Percentiles rank a stretch among this genome's conserved stretches.
These are phyloP conservation scores for Axea sp. DNA, from an alignment of 2,888 invertebrate species.

Conservation along the genomic window DNA sequence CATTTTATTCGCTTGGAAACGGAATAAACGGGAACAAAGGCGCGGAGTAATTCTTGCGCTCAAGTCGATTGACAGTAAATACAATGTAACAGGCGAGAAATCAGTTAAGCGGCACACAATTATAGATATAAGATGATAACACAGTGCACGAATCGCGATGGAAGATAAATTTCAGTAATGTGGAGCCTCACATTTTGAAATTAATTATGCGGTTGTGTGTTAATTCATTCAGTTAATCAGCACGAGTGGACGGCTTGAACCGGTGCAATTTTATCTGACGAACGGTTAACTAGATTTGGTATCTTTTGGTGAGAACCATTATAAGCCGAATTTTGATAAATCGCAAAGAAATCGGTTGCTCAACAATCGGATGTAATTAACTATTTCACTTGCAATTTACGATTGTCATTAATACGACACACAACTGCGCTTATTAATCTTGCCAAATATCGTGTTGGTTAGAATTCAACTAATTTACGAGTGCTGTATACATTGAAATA, in stretches of 20 bases:
- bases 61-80: conserved; percentile 40
- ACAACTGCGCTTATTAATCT: conserved; percentile 32
- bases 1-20: conserved; percentile 18
- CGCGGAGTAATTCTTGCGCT: conserved; percentile 32
- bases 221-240: conserved; percentile 24
- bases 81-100: conserved; percentile 36
- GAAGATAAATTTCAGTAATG: conserved; percentile 13
- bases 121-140: conserved; percentile 29
- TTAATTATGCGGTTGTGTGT: conserved; percentile 1
- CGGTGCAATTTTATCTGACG: no score
- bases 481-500: conserved; percentile 48
- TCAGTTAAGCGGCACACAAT: conserved; percentile 30
- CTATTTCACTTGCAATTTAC: conserved; percentile 28
- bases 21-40: conserved; percentile 28
- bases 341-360: conserved; percentile 27
- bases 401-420: conserved; percentile 36
- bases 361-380: conserved; percentile 39
- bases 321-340: conserved; percentile 17
- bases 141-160: conserved; percentile 1
- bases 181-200: conserved; percentile 1
- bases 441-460: conserved; percentile 23
- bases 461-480: conserved; percentile 39
- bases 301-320: no score
- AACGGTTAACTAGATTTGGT: no score
- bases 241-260: no score